phyloP scores from a whole-genome alignment of 2,888 invertebrate species.

The Rhingia campestris region DNA sequence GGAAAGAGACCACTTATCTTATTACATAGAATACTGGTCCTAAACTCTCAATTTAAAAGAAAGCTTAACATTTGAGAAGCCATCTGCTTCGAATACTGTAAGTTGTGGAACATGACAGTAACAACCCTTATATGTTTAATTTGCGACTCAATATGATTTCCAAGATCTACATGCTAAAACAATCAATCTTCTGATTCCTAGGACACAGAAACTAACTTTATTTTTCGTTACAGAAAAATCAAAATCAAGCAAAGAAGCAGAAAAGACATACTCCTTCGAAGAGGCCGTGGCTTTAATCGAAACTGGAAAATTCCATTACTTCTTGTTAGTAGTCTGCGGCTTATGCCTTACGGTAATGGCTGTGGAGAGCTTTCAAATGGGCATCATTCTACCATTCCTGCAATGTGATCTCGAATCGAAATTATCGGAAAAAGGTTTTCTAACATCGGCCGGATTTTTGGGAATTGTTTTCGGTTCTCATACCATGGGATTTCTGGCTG shows the following conservation, averaged over 20 bases:
- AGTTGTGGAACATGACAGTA: too few species aligned
- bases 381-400: constrained; percentile 87
- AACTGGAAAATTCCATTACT: constrained; percentile 86
- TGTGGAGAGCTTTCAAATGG: constrained; percentile 87
- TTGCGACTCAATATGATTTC: too few species aligned
- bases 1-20: too few species aligned
- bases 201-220: too few species aligned
- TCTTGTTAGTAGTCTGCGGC: constrained; percentile 85
- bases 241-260: background rate
- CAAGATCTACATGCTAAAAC: too few species aligned
- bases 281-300: constrained; percentile 83
- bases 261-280: constrained; percentile 78
- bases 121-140: too few species aligned
- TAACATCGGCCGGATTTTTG: constrained; percentile 87
- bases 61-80: too few species aligned
- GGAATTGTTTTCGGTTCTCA: constrained; percentile 89
- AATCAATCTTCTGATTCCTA: too few species aligned
- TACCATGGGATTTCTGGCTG: constrained; percentile 91
- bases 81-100: too few species aligned
- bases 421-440: constrained; percentile 85
- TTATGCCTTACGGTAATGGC: constrained; percentile 87
- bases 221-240: constrained; percentile 28
- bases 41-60: too few species aligned
- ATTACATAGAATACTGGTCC: too few species aligned
- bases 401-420: constrained; percentile 87